Evolutionary conservation across 2,888 invertebrate genomes (phyloP).

Genomic region (Limnephilus marmoratus): DNA sequence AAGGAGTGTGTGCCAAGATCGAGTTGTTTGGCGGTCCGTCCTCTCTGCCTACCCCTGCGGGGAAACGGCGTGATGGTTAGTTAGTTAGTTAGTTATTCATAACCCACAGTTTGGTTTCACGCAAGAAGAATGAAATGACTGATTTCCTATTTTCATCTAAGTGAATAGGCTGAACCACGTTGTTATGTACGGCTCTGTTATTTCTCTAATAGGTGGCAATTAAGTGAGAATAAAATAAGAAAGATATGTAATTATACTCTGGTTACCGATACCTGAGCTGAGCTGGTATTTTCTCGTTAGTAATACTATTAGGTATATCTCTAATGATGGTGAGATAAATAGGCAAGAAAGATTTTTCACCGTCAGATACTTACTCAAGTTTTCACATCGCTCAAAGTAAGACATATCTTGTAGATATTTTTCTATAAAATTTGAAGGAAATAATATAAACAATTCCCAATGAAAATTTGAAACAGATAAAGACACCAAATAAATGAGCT

Average conservation of each 20-base stretch:
- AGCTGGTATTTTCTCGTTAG: background rate
- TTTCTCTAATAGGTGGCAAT: conserved; percentile 26
- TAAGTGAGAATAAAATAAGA: background rate
- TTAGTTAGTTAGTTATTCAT: too few relatives aligned
- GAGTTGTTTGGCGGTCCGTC: too few relatives aligned
- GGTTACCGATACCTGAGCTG: background rate
- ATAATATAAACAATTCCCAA: too few relatives aligned
- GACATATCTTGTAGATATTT: background rate
- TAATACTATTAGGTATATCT: background rate
- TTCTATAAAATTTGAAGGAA: too few relatives aligned
- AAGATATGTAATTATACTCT: background rate
- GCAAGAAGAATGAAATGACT: background rate
- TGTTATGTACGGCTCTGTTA: background rate
- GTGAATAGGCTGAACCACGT: background rate
- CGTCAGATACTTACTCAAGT: background rate
- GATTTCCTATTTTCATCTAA: background rate
- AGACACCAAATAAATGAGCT: too few relatives aligned
- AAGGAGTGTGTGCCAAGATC: too few relatives aligned
- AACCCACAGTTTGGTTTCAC: background rate
- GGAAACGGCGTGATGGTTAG: too few relatives aligned
- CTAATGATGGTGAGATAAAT: background rate
- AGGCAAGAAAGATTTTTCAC: background rate
- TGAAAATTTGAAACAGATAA: too few relatives aligned
- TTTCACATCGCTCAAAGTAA: background rate
- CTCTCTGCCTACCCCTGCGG: too few relatives aligned